Conservation (phyloP, 2,888 invertebrate species). For the Drosophila lacicola region DNA sequence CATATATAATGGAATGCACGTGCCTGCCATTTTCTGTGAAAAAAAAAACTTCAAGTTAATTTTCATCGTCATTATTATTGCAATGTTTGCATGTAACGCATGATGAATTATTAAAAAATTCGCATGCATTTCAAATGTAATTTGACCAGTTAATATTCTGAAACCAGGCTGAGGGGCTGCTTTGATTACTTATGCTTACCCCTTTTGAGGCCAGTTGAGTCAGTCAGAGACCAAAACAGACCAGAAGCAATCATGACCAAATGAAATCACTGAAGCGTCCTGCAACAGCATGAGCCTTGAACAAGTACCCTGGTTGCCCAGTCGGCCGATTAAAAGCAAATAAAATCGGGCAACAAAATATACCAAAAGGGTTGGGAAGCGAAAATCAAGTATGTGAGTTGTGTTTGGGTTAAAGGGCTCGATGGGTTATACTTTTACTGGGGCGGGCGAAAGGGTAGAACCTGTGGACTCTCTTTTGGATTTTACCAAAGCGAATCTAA, state of each 20-base stretch:
- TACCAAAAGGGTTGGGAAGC: slow-evolving; percentile 26
- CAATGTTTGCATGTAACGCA: slow-evolving; percentile 3
- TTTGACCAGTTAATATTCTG: slow-evolving; percentile 53
- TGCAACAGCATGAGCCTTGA: slow-evolving; percentile 24
- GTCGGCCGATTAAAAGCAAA: slow-evolving; percentile 70
- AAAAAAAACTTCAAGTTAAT: slow-evolving; percentile 27
- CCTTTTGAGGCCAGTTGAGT: slow-evolving; percentile 1
- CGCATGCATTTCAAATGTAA: slow-evolving; percentile 54
- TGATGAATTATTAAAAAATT: slow-evolving; percentile 46
- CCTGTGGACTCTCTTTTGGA: neutral
- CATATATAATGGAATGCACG: slow-evolving; percentile 32
- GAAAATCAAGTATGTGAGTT: slow-evolving; percentile 16
- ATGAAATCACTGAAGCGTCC: slow-evolving; percentile 58
- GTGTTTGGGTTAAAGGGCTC: neutral
- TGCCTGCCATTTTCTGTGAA: slow-evolving; percentile 3
- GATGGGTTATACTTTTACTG: neutral
- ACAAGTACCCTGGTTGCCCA: slow-evolving; percentile 44
- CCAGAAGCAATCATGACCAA: slow-evolving; percentile 60
- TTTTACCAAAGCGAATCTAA: slow-evolving; percentile 1
- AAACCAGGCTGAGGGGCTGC: slow-evolving; percentile 13
- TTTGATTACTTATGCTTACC: slow-evolving; percentile 60
- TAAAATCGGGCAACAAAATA: slow-evolving; percentile 58
- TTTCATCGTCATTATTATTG: slow-evolving; percentile 36
- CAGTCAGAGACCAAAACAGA: neutral
- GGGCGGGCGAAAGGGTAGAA: neutral